Conservation (phyloP, 2,888 invertebrate genomes). For the Polydesmus complanatus region DNA sequence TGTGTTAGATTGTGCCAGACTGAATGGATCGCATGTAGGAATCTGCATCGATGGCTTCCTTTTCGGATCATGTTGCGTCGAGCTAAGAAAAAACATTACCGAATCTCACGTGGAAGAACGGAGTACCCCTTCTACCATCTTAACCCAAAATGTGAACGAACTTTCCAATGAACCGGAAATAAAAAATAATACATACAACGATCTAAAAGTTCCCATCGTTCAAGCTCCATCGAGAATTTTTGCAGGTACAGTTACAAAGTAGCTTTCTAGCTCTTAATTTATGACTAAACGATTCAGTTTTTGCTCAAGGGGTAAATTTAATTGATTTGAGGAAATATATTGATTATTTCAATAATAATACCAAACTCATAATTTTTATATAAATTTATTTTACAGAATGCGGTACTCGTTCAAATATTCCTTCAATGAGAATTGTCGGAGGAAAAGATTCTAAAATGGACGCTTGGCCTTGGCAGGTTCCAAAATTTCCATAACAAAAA, state of each 20-base stretch:
- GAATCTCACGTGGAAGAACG: neutral
- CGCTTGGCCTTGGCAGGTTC: slow-evolving; percentile 25
- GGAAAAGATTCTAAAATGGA: slow-evolving; percentile 24
- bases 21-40: slow-evolving; percentile 76
- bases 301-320: no score
- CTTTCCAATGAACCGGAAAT: neutral
- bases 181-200: neutral
- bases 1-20: slow-evolving; percentile 86
- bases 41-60: slow-evolving; percentile 90
- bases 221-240: neutral
- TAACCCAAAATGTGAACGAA: neutral
- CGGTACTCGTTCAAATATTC: slow-evolving; percentile 4
- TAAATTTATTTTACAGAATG: slow-evolving; percentile 1
- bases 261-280: no score
- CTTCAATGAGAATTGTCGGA: slow-evolving; percentile 22
- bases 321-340: no score
- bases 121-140: neutral
- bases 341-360: no score
- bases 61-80: slow-evolving; percentile 81
- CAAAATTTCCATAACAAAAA: neutral
- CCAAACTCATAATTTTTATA: neutral
- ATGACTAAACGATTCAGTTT: no score
- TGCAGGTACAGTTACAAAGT: neutral
- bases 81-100: slow-evolving; percentile 28
- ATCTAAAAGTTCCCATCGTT: neutral